Percentiles rank a stretch among this genome's conserved stretches.
Conservation (phyloP, 2,888 invertebrate species). For the Drosophila melanocephala region DNA sequence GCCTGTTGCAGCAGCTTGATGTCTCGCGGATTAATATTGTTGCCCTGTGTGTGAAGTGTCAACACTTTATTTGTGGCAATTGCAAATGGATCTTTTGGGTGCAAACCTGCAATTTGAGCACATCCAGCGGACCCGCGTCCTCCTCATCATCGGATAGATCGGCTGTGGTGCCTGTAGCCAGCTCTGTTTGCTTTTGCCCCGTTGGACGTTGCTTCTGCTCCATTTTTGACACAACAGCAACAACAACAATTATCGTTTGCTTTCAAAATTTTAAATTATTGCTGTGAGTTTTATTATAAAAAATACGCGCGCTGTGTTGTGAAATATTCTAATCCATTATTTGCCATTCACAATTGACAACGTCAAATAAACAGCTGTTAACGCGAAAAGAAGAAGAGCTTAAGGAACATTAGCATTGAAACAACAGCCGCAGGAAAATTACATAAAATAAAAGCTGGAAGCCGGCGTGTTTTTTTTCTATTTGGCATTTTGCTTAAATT, state of each 20-base stretch:
- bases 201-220: constrained; percentile 51
- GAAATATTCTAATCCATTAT: constrained; percentile 36
- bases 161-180: constrained; percentile 86
- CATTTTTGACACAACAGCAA: constrained; percentile 30
- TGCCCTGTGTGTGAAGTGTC: constrained; percentile 87
- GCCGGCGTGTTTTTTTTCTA: constrained; percentile 46
- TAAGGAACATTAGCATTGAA: constrained; percentile 23
- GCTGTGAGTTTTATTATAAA: constrained; percentile 27
- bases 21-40: constrained; percentile 95
- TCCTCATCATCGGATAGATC: constrained; percentile 87
- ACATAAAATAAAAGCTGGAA: constrained; percentile 56
- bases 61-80: too few relatives aligned
- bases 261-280: constrained; percentile 18
- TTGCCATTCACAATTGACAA: constrained; percentile 33
- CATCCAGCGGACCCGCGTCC: constrained; percentile 90
- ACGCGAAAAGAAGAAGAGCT: constrained; percentile 10
- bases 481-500: constrained; percentile 12
- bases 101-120: constrained; percentile 90
- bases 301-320: constrained; percentile 55
- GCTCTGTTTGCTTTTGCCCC: constrained; percentile 45
- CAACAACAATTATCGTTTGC: background rate
- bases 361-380: constrained; percentile 2
- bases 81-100: background rate
- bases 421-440: constrained; percentile 38
- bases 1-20: constrained; percentile 97